Evolutionary conservation across 30 jellyfish, hydroid and myxozoan species (phyloP).

Genomic region (Hydractinia echinata): DNA sequence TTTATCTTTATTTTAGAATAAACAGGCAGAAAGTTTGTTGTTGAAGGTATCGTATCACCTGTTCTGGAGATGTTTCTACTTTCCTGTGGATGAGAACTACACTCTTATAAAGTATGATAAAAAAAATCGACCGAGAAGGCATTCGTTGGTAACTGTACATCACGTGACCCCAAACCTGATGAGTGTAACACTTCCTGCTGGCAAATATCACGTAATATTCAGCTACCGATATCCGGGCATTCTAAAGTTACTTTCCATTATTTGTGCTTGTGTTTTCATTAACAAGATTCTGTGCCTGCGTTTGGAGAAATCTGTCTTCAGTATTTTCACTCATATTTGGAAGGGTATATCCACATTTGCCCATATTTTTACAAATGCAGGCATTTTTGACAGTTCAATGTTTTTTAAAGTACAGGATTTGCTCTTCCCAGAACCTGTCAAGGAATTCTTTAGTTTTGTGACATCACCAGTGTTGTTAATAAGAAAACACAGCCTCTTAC

Average conservation of each 20-base stretch:
- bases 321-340: neutral
- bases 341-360: neutral
- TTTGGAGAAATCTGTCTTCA: neutral
- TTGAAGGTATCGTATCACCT: conserved; percentile 93
- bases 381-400: neutral
- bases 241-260: conserved; percentile 55
- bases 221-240: conserved; percentile 73
- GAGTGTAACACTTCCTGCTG: conserved; percentile 85
- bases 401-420: neutral
- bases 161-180: conserved; percentile 90
- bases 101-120: conserved; percentile 31
- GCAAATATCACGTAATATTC: conserved; percentile 75
- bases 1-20: conserved; percentile 33
- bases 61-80: conserved; percentile 73
- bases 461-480: neutral
- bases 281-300: neutral
- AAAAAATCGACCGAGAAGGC: conserved; percentile 37
- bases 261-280: conserved; percentile 25
- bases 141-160: conserved; percentile 24
- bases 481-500: too few relatives aligned
- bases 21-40: conserved; percentile 60
- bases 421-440: too few relatives aligned
- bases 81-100: conserved; percentile 53
- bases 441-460: neutral
- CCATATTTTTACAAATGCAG: neutral